A percentile compares a stretch with the other conserved stretches of the same genome.
These are phyloP conservation scores for Channa striata DNA, from an alignment of 2,797 vertebrate species.

Conservation along the genomic window DNA sequence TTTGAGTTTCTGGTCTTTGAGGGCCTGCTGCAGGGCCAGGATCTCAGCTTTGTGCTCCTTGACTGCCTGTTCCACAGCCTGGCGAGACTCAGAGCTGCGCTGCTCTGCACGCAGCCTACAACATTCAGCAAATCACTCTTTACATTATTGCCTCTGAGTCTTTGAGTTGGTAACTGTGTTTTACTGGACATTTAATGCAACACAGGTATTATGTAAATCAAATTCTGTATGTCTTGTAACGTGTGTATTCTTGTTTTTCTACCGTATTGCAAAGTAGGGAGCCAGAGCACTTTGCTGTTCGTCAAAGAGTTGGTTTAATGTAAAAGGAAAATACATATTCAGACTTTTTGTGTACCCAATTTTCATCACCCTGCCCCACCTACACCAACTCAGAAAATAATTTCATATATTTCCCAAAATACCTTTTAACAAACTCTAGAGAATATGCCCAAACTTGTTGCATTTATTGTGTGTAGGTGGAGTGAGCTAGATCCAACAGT, in stretches of 20 bases:
- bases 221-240: neutral
- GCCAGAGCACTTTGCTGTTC: neutral
- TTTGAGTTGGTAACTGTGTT: neutral
- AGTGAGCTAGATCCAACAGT: constrained; percentile 37
- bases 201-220: neutral
- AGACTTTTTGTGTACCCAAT: constrained; percentile 14
- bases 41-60: constrained; percentile 99
- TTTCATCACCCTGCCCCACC: constrained; percentile 29
- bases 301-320: neutral
- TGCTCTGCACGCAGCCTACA: constrained; percentile 93
- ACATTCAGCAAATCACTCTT: constrained; percentile 1
- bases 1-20: constrained; percentile 98
- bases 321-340: neutral
- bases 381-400: constrained; percentile 49
- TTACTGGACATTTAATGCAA: constrained; percentile 1
- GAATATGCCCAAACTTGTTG: constrained; percentile 51
- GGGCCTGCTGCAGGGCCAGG: constrained; percentile 93
- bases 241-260: neutral
- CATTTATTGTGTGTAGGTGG: constrained; percentile 61
- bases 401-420: constrained; percentile 57
- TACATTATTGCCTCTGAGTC: neutral
- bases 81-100: constrained; percentile 94
- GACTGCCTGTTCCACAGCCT: constrained; percentile 95
- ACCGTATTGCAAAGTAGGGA: neutral
- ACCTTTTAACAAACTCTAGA: constrained; percentile 45